Percentiles rank a stretch among this genome's conserved stretches.
phyloP scores from a whole-genome alignment of 2,797 vertebrate genomes.

The Anolis apletophallus region DNA sequence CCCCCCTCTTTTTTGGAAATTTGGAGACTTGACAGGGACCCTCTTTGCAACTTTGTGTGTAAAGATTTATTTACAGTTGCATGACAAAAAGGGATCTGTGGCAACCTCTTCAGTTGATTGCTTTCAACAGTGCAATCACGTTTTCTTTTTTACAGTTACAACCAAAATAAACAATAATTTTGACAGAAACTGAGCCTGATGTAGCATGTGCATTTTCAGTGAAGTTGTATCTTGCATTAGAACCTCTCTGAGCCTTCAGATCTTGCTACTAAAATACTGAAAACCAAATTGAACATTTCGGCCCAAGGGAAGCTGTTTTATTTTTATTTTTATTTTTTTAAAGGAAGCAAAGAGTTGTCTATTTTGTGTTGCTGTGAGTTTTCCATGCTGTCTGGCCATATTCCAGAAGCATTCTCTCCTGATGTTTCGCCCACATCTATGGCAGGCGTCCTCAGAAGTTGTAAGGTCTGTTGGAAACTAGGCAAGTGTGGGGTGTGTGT shows the following conservation, averaged over 20 bases:
- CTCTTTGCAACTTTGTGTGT: slow-evolving; percentile 52
- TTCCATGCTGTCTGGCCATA: too few species aligned
- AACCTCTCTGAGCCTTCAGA: neutral
- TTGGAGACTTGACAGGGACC: slow-evolving; percentile 58
- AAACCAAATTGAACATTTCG: neutral
- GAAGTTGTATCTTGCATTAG: neutral
- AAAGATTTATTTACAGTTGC: slow-evolving; percentile 61
- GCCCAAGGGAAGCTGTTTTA: too few species aligned
- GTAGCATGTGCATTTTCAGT: neutral
- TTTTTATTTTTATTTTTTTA: too few species aligned
- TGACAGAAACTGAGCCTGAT: slow-evolving; percentile 63
- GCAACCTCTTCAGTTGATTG: slow-evolving; percentile 72
- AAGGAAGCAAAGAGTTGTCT: too few species aligned
- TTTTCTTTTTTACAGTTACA: slow-evolving; percentile 73
- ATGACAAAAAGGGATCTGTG: slow-evolving; percentile 58
- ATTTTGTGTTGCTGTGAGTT: too few species aligned
- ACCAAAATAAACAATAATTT: slow-evolving; percentile 76
- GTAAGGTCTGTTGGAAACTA: too few species aligned
- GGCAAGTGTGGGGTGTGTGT: too few species aligned
- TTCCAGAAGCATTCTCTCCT: too few species aligned
- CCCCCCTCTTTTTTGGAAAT: slow-evolving; percentile 9
- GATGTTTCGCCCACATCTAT: too few species aligned
- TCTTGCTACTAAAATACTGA: neutral
- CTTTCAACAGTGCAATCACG: slow-evolving; percentile 77
- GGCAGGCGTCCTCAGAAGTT: too few species aligned